phyloP scores from a whole-genome alignment of 2,888 invertebrate species.

The Lepidochitona cinerea region DNA sequence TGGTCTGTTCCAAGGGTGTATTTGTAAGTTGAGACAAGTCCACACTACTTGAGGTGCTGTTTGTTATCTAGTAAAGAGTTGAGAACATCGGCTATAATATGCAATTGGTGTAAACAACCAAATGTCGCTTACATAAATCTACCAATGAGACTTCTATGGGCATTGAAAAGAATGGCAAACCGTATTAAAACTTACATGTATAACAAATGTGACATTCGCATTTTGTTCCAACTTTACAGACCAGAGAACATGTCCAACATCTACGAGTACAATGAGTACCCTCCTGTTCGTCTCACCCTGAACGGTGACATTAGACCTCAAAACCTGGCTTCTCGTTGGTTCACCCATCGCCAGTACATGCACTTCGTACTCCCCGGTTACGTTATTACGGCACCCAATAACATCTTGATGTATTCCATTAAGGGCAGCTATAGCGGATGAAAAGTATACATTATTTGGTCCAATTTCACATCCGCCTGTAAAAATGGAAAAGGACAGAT shows the following conservation, averaged over 20 bases:
- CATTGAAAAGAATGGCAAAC: not conserved
- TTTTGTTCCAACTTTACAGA: not conserved
- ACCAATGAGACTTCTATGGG: not conserved
- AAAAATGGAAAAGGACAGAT: no score
- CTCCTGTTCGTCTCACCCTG: not conserved
- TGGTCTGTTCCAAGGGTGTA: not conserved
- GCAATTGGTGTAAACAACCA: no score
- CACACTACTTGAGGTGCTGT: not conserved
- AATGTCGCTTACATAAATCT: not conserved
- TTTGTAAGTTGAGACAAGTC: not conserved
- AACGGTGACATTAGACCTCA: not conserved
- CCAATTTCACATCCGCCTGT: no score
- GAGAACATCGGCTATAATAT: not conserved
- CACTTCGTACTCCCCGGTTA: not conserved
- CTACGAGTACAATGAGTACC: not conserved
- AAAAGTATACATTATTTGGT: no score
- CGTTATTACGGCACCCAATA: not conserved
- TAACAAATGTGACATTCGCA: not conserved
- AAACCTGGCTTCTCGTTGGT: not conserved
- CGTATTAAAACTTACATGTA: not conserved
- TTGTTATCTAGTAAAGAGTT: not conserved
- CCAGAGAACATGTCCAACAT: not conserved
- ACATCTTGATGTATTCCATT: not conserved
- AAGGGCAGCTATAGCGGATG: not conserved
- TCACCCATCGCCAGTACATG: not conserved